Evolutionary conservation across 2,797 vertebrate genomes (phyloP), one percentile per base, ranked within the genome.

Genomic region (Coranthus polyacanthus): DNA sequence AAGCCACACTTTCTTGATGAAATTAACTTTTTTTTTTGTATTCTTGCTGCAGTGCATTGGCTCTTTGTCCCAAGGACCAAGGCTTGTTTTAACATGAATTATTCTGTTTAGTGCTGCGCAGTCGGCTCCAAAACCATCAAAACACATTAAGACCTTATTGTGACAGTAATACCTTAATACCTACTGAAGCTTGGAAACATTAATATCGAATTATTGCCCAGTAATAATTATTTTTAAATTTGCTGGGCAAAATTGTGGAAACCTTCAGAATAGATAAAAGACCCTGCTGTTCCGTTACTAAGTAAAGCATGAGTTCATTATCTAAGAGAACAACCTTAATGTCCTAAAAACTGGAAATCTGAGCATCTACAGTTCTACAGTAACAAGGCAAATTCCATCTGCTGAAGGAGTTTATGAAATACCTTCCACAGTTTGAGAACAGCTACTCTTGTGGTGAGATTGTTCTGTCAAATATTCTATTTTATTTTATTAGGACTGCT

Each of bases 331-430:
- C 3, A 46, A 9, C 29, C 39, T 43, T 13, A 5, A 43, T 53
- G 13, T 34, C 20, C 6, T 44, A 9, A 50, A 57, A 34, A 38
- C 20, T 13, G 1, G 0, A 45, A 17, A 37, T 37, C 11, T 8
- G 1, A 24, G 38, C 16, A 42, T 70, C 22, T 50, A 12, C 13
- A 16, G 5, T 18, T 68, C 26, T 9, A 39, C 43, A 21, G 50
- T 2, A 68, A 58, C 41, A 17, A 21, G 17, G n/a, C 37, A 61
- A 52, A 70, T 22, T 36, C 50, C n/a, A 49, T 68, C 43, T 69
- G 49, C 54, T 51, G 16, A 15, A 7, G 34, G 22, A 21, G 42
- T 47, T 24, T 16, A 36, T 29, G 42, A 29, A 29, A 15, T 38
- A 15, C 11, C 10, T 43, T 38, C 5, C 6, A 69, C n/a, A 37